Conservation (phyloP, 2,113 vertebrate genomes). For the Burhinus bistriatus region DNA sequence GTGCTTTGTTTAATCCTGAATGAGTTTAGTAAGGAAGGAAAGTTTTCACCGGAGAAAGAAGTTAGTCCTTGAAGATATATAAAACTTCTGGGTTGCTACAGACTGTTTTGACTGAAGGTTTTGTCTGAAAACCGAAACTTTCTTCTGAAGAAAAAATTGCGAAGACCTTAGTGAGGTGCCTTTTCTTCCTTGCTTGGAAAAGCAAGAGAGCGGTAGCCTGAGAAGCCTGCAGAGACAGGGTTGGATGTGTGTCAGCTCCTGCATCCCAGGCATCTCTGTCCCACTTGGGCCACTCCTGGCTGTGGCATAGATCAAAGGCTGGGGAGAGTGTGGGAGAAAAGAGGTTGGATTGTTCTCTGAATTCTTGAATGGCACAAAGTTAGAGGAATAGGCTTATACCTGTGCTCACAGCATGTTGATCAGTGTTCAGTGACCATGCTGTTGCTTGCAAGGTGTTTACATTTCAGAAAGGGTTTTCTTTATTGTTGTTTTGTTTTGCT, state of each 20-base stretch:
- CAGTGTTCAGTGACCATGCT: not conserved
- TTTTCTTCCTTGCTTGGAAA: not conserved
- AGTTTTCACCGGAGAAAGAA: not conserved
- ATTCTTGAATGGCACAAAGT: not conserved
- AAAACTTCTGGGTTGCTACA: not conserved
- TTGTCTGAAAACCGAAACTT: not conserved
- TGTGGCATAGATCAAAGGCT: not conserved
- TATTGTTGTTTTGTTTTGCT: not conserved
- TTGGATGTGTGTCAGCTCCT: not conserved
- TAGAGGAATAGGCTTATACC: not conserved
- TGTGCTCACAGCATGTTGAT: not conserved
- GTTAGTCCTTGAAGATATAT: not conserved
- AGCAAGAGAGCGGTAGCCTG: not conserved
- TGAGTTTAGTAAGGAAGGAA: not conserved
- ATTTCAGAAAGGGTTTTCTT: not conserved
- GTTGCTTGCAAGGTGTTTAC: not conserved
- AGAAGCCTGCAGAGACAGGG: not conserved
- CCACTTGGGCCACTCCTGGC: not conserved
- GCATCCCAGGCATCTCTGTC: not conserved
- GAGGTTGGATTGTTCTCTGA: not conserved
- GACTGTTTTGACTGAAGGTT: not conserved
- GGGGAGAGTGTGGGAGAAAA: not conserved
- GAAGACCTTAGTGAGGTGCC: not conserved
- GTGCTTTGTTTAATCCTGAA: not conserved
- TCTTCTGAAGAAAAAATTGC: not conserved